phyloP scores from a whole-genome alignment of 2,113 vertebrate genomes.

The Tyrannus savana region DNA sequence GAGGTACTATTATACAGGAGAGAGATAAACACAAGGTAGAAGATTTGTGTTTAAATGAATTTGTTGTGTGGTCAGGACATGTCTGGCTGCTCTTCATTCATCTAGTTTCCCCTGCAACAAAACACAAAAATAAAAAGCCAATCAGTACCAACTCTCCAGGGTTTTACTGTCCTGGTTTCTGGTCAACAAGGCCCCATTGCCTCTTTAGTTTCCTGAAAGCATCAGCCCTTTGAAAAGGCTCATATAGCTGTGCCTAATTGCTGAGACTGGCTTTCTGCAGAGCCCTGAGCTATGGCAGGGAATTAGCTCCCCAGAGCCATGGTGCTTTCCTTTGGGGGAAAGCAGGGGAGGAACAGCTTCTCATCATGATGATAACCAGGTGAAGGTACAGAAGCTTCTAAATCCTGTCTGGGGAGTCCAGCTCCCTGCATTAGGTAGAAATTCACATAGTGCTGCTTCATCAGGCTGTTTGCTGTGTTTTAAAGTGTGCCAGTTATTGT shows the following conservation, averaged over 20 bases:
- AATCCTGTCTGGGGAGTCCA: not conserved
- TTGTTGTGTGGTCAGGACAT: not conserved
- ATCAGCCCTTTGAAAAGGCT: not conserved
- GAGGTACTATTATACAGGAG: not conserved
- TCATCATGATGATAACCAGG: not conserved
- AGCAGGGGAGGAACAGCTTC: not conserved
- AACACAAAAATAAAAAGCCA: not conserved
- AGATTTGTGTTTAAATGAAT: not conserved
- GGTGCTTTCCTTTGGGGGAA: not conserved
- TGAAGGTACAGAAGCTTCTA: not conserved
- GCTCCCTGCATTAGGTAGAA: not conserved
- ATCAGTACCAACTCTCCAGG: constrained; percentile 7
- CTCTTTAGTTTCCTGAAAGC: not conserved
- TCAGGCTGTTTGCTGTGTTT: not conserved
- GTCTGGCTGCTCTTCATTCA: not conserved
- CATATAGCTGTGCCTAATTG: not conserved
- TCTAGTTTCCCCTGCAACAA: not conserved
- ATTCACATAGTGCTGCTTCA: accelerated
- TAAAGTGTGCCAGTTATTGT: not conserved
- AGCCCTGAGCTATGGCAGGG: not conserved
- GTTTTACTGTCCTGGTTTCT: constrained; percentile 30
- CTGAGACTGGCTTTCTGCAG: not conserved
- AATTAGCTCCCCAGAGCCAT: not conserved
- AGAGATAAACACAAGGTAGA: not conserved
- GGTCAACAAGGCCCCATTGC: not conserved